Conservation (phyloP, 2,113 vertebrate genomes). For the Heterotis niloticus region DNA sequence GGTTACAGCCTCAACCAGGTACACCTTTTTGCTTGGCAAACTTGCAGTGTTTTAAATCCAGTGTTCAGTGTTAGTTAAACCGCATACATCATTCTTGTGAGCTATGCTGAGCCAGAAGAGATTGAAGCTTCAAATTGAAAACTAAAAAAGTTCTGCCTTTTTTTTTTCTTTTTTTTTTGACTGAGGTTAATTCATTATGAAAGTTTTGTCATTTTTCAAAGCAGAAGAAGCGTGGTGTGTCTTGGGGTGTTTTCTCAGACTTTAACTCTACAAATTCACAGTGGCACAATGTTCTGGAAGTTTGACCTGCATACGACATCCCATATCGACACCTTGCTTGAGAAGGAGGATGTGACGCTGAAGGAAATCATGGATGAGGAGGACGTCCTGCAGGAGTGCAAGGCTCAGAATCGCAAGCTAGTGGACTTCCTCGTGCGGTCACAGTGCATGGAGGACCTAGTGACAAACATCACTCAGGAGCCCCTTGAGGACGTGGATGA, state of each 20-base stretch:
- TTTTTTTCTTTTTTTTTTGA: too few species aligned
- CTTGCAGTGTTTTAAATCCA: constrained; percentile 8
- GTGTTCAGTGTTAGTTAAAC: constrained; percentile 34
- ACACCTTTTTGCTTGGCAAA: constrained; percentile 31
- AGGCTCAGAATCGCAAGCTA: constrained; percentile 97
- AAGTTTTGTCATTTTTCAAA: neutral
- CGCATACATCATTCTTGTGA: neutral
- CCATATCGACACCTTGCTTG: constrained; percentile 95
- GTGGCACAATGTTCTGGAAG: constrained; percentile 98
- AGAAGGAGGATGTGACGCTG: constrained; percentile 94
- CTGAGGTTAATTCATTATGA: neutral
- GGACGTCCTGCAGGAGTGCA: constrained; percentile 95
- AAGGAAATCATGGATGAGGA: constrained; percentile 97
- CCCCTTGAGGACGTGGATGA: constrained; percentile 91
- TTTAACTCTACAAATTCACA: constrained; percentile 37
- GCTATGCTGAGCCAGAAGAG: neutral
- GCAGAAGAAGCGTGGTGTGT: neutral
- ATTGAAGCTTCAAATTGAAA: neutral
- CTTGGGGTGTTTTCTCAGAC: neutral
- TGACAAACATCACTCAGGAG: constrained; percentile 93
- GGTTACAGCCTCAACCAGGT: constrained; percentile 68
- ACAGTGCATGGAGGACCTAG: constrained; percentile 93
- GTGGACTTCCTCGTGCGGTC: constrained; percentile 92
- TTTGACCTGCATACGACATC: constrained; percentile 98
- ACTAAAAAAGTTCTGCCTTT: neutral